Conservation (phyloP, 2,113 vertebrate species). For the Podarcis cretensis region DNA sequence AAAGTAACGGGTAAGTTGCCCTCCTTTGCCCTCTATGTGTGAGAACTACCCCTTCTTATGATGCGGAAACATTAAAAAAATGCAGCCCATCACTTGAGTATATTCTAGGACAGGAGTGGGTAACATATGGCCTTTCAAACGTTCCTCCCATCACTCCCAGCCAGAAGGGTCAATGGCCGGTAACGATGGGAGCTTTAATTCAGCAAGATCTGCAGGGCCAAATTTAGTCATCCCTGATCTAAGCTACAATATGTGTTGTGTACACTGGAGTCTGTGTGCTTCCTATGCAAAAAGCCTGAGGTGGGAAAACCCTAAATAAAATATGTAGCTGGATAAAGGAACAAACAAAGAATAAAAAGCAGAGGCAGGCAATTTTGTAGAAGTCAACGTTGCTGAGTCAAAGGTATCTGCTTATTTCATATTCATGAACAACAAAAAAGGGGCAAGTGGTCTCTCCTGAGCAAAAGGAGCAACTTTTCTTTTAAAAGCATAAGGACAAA, state of each 20-base stretch:
- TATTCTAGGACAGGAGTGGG: neutral
- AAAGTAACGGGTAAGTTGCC: no score
- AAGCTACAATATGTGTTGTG: neutral
- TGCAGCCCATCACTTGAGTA: neutral
- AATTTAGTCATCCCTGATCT: neutral
- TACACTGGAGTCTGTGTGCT: neutral
- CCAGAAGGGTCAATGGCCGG: no score
- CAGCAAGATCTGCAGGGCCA: no score
- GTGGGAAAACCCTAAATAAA: neutral
- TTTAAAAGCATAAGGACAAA: neutral
- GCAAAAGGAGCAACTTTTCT: neutral
- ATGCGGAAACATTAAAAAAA: neutral
- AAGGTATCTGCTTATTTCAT: neutral
- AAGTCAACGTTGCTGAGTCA: neutral
- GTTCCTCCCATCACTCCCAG: no score
- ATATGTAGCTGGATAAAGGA: neutral
- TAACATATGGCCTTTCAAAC: no score
- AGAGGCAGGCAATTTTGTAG: neutral
- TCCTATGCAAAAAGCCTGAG: neutral
- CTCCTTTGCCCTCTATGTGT: neutral
- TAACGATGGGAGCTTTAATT: no score
- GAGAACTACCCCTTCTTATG: neutral
- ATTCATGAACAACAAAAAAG: neutral
- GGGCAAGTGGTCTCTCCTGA: neutral
- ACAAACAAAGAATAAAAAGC: neutral